Conservation (phyloP, 2,797 vertebrate species). For the Meda fulgida region DNA sequence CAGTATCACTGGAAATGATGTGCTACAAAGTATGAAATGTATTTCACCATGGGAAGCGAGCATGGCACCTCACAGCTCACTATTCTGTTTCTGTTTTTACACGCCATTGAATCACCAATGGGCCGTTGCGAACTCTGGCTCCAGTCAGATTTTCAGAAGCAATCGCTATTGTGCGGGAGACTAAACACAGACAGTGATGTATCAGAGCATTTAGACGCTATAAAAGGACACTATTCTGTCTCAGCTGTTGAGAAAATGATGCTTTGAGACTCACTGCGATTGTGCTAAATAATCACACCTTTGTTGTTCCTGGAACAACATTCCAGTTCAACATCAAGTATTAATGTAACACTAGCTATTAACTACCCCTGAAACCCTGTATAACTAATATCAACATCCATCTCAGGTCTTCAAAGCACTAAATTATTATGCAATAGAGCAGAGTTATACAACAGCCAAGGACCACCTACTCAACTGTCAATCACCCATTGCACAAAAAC, state of each 20-base stretch:
- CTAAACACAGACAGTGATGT: conserved; percentile 34
- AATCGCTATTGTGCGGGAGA: conserved; percentile 24
- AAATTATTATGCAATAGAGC: neutral
- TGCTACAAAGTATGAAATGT: conserved; percentile 35
- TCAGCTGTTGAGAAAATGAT: neutral
- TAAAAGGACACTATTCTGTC: conserved; percentile 23
- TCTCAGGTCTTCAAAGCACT: neutral
- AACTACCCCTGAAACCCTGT: neutral
- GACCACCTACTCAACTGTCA: neutral
- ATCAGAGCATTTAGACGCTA: neutral
- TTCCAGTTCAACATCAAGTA: neutral
- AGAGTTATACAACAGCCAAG: neutral
- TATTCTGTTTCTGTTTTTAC: conserved; percentile 41
- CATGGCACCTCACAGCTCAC: conserved; percentile 25
- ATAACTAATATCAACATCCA: neutral
- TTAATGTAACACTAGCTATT: neutral
- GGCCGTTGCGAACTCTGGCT: conserved; percentile 36
- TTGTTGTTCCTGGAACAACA: neutral
- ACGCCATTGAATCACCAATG: conserved; percentile 38
- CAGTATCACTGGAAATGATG: conserved; percentile 9
- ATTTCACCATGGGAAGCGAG: conserved; percentile 27
- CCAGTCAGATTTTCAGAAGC: conserved; percentile 32
- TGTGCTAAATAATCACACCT: neutral
- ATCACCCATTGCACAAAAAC: neutral
- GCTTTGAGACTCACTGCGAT: neutral